Conservation (phyloP, 2,888 invertebrate genomes). For the Anagyrus pseudococci region DNA sequence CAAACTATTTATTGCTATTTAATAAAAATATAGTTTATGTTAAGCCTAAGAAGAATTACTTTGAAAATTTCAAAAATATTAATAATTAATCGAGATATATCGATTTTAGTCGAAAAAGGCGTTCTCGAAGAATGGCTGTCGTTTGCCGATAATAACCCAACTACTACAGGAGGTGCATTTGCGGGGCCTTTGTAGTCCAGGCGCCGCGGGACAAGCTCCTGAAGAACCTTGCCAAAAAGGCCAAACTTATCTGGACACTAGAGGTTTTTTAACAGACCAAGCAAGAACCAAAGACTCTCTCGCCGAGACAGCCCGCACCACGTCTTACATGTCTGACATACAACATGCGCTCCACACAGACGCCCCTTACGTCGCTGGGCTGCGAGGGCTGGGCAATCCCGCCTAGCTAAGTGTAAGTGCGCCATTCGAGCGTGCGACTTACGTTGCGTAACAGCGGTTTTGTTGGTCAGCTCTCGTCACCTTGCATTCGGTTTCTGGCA, state of each 20-base stretch:
- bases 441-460: background rate
- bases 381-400: too few relatives aligned
- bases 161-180: background rate
- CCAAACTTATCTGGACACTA: background rate
- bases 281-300: slow-evolving; percentile 12
- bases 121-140: too few relatives aligned
- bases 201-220: background rate
- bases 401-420: too few relatives aligned
- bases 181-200: background rate
- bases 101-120: too few relatives aligned
- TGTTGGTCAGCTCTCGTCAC: background rate
- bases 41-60: too few relatives aligned
- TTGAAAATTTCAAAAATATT: too few relatives aligned
- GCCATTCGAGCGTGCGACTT: background rate
- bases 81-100: too few relatives aligned
- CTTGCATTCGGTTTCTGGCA: too few relatives aligned
- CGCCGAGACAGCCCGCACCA: background rate
- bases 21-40: too few relatives aligned
- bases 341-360: background rate
- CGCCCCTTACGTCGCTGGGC: background rate
- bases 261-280: background rate
- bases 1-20: too few relatives aligned
- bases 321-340: background rate
- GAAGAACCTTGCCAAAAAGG: background rate
- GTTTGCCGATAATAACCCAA: background rate